Percentiles rank a stretch among this genome's conserved stretches.
Conservation (phyloP, 2,113 vertebrate species). For the Neofelis nebulosa region DNA sequence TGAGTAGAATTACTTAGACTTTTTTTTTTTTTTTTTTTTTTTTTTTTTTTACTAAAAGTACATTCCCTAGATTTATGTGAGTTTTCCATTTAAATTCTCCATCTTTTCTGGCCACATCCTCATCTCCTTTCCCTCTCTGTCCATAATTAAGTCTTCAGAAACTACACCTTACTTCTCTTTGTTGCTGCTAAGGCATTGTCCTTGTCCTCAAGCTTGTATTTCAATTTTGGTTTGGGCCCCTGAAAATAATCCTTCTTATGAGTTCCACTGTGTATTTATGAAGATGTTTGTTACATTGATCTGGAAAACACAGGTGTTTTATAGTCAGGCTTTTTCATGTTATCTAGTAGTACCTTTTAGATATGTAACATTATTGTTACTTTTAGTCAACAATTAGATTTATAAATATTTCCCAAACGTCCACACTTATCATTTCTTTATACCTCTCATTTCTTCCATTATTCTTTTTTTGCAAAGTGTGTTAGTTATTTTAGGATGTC, state of each 20-base stretch:
- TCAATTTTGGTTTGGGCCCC: not conserved
- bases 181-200: not conserved
- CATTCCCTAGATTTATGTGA: not conserved
- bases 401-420: not conserved
- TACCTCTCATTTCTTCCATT: not conserved
- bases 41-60: not conserved
- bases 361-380: not conserved
- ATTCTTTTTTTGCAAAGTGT: not conserved
- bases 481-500: not conserved
- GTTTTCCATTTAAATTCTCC: not conserved
- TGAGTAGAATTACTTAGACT: not conserved
- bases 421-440: not conserved
- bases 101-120: not conserved
- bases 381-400: slow-evolving; percentile 7
- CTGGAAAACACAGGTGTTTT: not conserved
- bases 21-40: not conserved
- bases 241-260: not conserved
- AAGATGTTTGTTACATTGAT: not conserved
- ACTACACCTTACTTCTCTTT: not conserved
- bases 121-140: not conserved
- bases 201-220: not conserved
- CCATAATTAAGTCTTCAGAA: not conserved
- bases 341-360: not conserved
- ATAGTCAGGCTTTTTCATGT: not conserved
- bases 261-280: not conserved